These are phyloP conservation scores for Hirtodrosophila trivittata DNA, from an alignment of 2,888 invertebrate species.

Conservation along the genomic window DNA sequence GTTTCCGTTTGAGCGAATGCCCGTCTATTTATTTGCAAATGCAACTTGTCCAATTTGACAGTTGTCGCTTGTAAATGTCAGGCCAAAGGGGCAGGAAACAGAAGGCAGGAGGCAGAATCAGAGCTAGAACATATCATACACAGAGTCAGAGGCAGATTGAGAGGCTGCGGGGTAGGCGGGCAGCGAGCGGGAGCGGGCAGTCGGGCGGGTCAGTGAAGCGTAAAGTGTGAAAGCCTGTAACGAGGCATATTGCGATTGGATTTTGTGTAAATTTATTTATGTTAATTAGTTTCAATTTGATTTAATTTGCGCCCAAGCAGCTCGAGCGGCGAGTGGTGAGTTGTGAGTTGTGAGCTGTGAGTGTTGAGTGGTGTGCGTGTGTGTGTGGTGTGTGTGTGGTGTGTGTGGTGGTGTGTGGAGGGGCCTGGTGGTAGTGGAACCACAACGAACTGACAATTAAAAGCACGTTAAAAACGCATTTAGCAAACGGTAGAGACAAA, in stretches of 20 bases:
- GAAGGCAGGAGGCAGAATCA: background rate
- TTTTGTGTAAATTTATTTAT: slow-evolving; percentile 78
- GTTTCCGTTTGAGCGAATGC: slow-evolving; percentile 70
- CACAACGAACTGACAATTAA: slow-evolving; percentile 76
- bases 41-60: slow-evolving; percentile 76
- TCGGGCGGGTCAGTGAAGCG: slow-evolving; percentile 56
- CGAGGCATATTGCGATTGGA: slow-evolving; percentile 77
- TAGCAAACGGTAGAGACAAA: slow-evolving; percentile 52
- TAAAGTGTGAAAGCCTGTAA: slow-evolving; percentile 74
- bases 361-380: background rate
- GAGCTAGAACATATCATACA: background rate
- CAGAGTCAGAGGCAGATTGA: background rate
- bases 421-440: slow-evolving; percentile 4
- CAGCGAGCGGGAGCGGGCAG: background rate
- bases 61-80: slow-evolving; percentile 73
- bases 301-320: slow-evolving; percentile 66
- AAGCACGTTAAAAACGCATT: slow-evolving; percentile 82
- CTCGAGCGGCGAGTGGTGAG: background rate
- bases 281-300: slow-evolving; percentile 78
- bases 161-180: background rate
- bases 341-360: background rate
- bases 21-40: slow-evolving; percentile 76
- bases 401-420: background rate
- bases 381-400: background rate
- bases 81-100: background rate